Conservation (phyloP, 2,888 invertebrate genomes). For the Schrankia costaestrigalis region DNA sequence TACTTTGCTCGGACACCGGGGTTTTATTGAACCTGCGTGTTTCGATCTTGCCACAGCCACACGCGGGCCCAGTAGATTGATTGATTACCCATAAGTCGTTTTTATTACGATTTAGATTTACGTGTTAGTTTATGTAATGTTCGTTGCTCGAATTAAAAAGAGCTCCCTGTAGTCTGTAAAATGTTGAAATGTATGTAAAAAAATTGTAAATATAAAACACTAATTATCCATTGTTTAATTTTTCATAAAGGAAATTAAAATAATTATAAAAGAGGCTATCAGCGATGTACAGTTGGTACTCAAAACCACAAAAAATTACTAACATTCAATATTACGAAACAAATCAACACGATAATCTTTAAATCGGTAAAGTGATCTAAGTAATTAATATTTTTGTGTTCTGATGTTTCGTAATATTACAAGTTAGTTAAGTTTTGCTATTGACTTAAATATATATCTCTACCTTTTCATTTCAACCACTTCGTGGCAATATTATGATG, state of each 20-base stretch:
- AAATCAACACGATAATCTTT: too few relatives aligned
- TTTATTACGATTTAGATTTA: conserved; percentile 79
- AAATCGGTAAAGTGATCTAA: too few relatives aligned
- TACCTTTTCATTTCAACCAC: too few relatives aligned
- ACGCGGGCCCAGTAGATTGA: conserved; percentile 68
- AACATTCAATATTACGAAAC: too few relatives aligned
- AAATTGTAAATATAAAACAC: conserved; percentile 77
- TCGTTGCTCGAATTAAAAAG: conserved; percentile 81
- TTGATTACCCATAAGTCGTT: conserved; percentile 70
- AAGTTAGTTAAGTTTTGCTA: too few relatives aligned
- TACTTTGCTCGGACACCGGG: conserved; percentile 57
- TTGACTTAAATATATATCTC: too few relatives aligned
- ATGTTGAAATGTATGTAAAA: conserved; percentile 80
- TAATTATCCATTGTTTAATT: conserved; percentile 70
- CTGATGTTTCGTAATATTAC: too few relatives aligned
- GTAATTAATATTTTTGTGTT: too few relatives aligned
- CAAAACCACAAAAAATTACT: too few relatives aligned
- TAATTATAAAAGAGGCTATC: not conserved
- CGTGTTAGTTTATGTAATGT: conserved; percentile 80
- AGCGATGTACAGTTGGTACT: conserved; percentile 4
- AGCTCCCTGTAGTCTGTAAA: conserved; percentile 79
- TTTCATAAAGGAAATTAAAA: not conserved
- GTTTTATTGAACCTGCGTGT: conserved; percentile 78
- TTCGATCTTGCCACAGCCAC: conserved; percentile 55
- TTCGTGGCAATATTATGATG: too few relatives aligned